Percentiles rank a stretch among this genome's conserved stretches.
Evolutionary conservation across 2,113 vertebrate species (phyloP).

Genomic region (Notothenia coriiceps): DNA sequence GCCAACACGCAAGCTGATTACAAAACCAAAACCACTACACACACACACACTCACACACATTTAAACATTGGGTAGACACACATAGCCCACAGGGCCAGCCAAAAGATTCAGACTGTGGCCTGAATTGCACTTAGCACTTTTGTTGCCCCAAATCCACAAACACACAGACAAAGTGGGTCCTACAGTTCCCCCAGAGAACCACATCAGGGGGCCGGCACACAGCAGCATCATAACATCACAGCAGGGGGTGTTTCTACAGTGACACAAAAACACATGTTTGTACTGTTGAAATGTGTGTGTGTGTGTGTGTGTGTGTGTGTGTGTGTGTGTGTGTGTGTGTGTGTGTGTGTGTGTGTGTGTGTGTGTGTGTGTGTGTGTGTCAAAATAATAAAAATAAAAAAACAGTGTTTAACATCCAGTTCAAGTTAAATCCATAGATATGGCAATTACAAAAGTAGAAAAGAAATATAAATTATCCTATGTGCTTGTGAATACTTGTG

Average conservation of each 20-base stretch:
- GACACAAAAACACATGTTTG: slow-evolving; percentile 13
- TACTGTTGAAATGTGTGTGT: background rate
- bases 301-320: background rate
- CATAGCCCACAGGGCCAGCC: slow-evolving; percentile 7
- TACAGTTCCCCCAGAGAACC: slow-evolving; percentile 37
- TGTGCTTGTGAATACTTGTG: background rate
- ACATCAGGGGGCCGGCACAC: slow-evolving; percentile 31
- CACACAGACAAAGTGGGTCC: slow-evolving; percentile 31
- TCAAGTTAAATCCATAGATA: background rate
- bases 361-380: slow-evolving; percentile 5
- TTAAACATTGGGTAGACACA: slow-evolving; percentile 16
- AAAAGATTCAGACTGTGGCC: slow-evolving; percentile 53
- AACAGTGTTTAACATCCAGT: slow-evolving; percentile 18
- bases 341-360: slow-evolving; percentile 12
- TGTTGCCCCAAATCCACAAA: slow-evolving; percentile 54
- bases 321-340: background rate
- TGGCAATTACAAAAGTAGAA: too few relatives aligned
- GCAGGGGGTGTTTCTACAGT: background rate
- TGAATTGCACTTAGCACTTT: slow-evolving; percentile 50
- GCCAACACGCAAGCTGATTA: slow-evolving; percentile 77
- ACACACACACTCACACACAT: slow-evolving; percentile 5
- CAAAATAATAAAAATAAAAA: background rate
- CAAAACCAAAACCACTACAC: slow-evolving; percentile 59
- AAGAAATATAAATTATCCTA: background rate
- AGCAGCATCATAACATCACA: background rate